Percentiles rank a stretch among this genome's conserved stretches.
Conservation (phyloP, 2,113 vertebrate genomes). For the Calypte anna region DNA sequence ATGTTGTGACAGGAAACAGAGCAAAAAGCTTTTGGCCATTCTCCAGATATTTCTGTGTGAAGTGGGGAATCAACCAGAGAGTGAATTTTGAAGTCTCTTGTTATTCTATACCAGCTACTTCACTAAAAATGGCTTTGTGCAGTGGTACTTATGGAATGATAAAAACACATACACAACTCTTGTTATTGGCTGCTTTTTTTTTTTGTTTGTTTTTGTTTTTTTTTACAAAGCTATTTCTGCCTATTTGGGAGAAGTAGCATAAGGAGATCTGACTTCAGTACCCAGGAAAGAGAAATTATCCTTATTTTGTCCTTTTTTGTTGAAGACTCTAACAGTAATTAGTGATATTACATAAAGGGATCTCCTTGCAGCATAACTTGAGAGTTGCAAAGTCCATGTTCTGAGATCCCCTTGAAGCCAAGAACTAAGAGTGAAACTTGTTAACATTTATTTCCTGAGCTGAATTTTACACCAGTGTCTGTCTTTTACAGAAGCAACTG, state of each 20-base stretch:
- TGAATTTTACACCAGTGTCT: not conserved
- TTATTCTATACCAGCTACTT: not conserved
- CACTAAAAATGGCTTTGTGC: not conserved
- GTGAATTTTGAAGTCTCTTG: not conserved
- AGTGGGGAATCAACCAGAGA: not conserved
- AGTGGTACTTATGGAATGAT: not conserved
- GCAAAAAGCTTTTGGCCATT: not conserved
- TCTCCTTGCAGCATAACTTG: not conserved
- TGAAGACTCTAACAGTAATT: not conserved
- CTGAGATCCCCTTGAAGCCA: constrained; percentile 5
- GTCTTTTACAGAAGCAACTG: not conserved
- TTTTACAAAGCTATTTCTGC: not conserved
- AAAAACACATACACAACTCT: constrained; percentile 10
- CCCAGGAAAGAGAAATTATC: not conserved
- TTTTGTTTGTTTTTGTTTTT: not conserved
- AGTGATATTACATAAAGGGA: not conserved
- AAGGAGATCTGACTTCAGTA: not conserved
- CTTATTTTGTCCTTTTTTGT: constrained; percentile 29
- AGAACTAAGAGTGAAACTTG: not conserved
- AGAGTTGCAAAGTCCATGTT: not conserved
- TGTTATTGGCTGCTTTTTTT: not conserved
- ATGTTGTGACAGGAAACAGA: not conserved
- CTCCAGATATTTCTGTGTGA: not conserved
- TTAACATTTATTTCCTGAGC: constrained; percentile 15
- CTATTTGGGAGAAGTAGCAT: not conserved